These are phyloP conservation scores for Anorthoa munda DNA, from an alignment of 2,888 invertebrate genomes.

Conservation along the genomic window DNA sequence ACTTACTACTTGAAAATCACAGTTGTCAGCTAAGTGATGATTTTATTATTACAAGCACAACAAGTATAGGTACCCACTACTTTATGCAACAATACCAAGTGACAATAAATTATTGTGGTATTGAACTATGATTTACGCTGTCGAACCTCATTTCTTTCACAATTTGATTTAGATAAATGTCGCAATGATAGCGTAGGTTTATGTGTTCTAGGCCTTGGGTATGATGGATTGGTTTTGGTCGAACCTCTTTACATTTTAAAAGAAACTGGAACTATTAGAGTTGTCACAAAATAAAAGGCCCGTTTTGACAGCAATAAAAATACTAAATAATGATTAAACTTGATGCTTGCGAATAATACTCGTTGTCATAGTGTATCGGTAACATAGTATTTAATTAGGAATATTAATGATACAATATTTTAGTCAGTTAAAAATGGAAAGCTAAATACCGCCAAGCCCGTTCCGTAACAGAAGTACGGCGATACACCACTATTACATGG, in stretches of 20 bases:
- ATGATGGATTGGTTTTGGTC: constrained; percentile 5
- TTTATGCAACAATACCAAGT: not conserved
- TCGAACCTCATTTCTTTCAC: not conserved
- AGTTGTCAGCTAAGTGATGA: not conserved
- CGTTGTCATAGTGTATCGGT: no score
- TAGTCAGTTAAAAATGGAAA: no score
- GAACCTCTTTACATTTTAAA: not conserved
- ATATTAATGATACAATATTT: no score
- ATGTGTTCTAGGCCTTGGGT: constrained; percentile 1
- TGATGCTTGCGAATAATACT: no score
- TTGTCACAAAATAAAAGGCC: no score
- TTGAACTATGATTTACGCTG: constrained; percentile 15
- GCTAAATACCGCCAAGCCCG: no score
- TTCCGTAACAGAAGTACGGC: no score
- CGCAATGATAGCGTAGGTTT: not conserved
- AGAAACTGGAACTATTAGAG: no score
- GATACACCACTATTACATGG: no score
- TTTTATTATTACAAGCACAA: not conserved
- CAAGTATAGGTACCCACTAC: not conserved
- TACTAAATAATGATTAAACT: no score
- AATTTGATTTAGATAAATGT: not conserved
- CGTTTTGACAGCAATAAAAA: no score
- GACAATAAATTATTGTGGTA: constrained; percentile 3
- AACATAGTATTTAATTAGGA: no score
- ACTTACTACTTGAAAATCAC: not conserved